These are phyloP conservation scores for Leguminivora glycinivorella DNA, from an alignment of 1,140 invertebrate species.

Conservation along the genomic window DNA sequence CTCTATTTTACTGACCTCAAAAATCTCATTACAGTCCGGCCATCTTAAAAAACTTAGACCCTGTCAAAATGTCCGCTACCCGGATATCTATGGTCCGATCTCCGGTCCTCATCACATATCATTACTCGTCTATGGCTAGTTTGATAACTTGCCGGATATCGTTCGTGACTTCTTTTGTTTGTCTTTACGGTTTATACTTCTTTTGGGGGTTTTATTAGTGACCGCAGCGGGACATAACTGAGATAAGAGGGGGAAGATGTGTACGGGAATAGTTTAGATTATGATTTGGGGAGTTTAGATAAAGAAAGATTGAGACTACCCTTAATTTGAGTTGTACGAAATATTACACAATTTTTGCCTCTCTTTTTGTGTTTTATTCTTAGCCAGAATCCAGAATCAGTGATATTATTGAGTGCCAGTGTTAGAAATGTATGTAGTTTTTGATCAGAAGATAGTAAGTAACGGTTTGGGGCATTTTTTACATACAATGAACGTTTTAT, in stretches of 20 bases:
- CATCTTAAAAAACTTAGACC: not conserved
- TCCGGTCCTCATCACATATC: slow-evolving; percentile 5
- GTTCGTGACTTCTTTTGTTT: slow-evolving; percentile 11
- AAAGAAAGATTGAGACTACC: too few relatives aligned
- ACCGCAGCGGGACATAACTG: not conserved
- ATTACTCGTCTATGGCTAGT: slow-evolving; percentile 8
- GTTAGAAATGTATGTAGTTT: too few relatives aligned
- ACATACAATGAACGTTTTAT: too few relatives aligned
- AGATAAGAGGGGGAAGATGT: not conserved
- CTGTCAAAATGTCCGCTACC: slow-evolving; percentile 3
- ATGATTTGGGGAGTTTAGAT: not conserved
- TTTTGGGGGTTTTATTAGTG: not conserved
- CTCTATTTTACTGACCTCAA: too few relatives aligned
- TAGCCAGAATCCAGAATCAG: too few relatives aligned
- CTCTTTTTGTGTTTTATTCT: too few relatives aligned
- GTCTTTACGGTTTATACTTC: not conserved
- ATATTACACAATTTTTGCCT: too few relatives aligned
- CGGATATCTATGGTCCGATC: not conserved
- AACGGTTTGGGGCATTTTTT: too few relatives aligned
- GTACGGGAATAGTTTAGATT: not conserved
- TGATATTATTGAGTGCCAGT: too few relatives aligned
- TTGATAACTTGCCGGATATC: slow-evolving; percentile 10
- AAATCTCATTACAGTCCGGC: too few relatives aligned
- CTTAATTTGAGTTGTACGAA: too few relatives aligned
- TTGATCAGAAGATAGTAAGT: too few relatives aligned